phyloP scores from a whole-genome alignment of 2,797 vertebrate species.

The Pseudocheirus occidentalis region DNA sequence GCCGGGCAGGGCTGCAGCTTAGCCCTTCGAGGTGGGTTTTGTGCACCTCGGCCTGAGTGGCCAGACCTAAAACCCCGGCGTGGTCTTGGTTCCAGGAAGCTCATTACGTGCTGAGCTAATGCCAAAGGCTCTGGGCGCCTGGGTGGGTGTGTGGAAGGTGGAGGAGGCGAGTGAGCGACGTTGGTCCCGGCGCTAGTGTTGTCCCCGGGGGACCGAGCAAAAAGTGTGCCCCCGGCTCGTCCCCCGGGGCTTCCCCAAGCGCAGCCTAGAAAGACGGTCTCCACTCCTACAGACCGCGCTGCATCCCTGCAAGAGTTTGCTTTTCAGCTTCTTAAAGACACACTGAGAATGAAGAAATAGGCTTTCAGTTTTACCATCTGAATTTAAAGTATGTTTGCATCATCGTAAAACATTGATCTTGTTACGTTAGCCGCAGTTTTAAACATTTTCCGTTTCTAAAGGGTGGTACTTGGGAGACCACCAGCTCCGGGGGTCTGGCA shows the following conservation, averaged over 20 bases:
- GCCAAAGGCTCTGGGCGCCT: background rate
- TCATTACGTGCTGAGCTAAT: accelerated
- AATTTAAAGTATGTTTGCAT: background rate
- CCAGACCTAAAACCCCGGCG: accelerated
- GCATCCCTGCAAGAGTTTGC: no score
- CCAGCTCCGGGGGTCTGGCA: background rate
- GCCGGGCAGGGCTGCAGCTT: background rate
- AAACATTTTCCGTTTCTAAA: background rate
- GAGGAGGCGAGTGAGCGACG: background rate
- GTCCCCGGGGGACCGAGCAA: no score
- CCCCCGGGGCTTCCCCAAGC: no score
- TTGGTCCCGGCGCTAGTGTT: background rate
- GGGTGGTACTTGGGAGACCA: no score
- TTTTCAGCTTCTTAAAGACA: background rate
- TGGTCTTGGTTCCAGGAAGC: background rate
- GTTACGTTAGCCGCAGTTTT: background rate
- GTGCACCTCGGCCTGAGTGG: background rate
- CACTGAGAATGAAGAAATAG: background rate
- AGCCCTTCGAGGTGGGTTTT: background rate
- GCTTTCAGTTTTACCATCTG: accelerated
- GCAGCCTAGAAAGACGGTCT: no score
- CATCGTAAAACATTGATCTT: no score
- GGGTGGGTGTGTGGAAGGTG: accelerated
- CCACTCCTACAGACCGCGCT: no score
- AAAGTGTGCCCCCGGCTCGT: no score